These are phyloP conservation scores for Staurois parvus DNA, from an alignment of 2,797 vertebrate species.

Conservation along the genomic window DNA sequence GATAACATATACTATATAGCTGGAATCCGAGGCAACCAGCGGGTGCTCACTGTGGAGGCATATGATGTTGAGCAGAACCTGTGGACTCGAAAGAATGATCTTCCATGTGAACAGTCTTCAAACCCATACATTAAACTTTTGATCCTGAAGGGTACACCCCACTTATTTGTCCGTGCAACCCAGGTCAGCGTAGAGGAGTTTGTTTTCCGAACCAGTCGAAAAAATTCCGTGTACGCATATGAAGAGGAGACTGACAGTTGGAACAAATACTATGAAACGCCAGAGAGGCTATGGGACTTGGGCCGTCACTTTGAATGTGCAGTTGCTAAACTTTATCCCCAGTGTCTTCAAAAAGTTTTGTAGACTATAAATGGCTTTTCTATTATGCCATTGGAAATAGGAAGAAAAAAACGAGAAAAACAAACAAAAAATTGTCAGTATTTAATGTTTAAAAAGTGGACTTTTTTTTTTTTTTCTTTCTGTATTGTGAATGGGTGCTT, in stretches of 20 bases:
- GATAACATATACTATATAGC: slow-evolving; percentile 96
- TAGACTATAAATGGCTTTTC: slow-evolving; percentile 71
- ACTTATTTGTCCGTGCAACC: slow-evolving; percentile 96
- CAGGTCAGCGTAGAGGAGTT: slow-evolving; percentile 98
- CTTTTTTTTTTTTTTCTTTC: slow-evolving; percentile 73
- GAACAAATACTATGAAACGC: slow-evolving; percentile 96
- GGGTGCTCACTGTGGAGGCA: slow-evolving; percentile 95
- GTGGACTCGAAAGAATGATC: slow-evolving; percentile 91
- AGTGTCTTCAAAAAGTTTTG: slow-evolving; percentile 99
- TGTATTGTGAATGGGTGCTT: slow-evolving; percentile 81
- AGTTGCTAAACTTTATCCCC: slow-evolving; percentile 98
- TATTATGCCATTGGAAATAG: background rate
- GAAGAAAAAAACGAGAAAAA: slow-evolving; percentile 45
- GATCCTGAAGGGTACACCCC: slow-evolving; percentile 89
- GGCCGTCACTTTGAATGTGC: slow-evolving; percentile 99
- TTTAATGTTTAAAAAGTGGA: slow-evolving; percentile 78
- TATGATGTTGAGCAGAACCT: slow-evolving; percentile 94
- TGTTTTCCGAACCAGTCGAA: slow-evolving; percentile 98
- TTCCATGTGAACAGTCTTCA: slow-evolving; percentile 95
- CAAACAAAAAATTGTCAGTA: slow-evolving; percentile 77
- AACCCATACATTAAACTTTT: slow-evolving; percentile 97
- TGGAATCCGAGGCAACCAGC: slow-evolving; percentile 95
- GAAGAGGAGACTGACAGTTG: slow-evolving; percentile 89
- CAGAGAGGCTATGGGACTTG: slow-evolving; percentile 97
- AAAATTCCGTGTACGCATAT: slow-evolving; percentile 97